Percentiles rank a stretch among this genome's conserved stretches.
Evolutionary conservation across 2,113 vertebrate species (phyloP).

Genomic region (Pachyramphus minor): DNA sequence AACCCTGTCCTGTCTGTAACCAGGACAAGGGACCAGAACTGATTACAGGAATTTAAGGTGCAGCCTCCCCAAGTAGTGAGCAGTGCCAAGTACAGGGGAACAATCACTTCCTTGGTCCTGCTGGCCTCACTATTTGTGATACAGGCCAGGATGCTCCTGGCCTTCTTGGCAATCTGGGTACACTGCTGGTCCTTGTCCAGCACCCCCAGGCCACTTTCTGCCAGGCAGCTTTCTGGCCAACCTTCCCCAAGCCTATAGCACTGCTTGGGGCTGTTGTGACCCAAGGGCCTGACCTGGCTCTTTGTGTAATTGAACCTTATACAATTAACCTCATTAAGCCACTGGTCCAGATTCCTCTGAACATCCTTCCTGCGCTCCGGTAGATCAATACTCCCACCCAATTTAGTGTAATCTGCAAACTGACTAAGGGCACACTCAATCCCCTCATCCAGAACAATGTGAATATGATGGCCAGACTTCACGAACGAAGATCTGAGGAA

Average conservation of each 20-base stretch:
- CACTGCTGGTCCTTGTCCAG: neutral
- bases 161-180: neutral
- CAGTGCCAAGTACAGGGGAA: neutral
- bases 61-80: too few relatives aligned
- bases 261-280: neutral
- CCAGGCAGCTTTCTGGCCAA: neutral
- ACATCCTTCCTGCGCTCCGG: neutral
- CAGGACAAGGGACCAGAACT: neutral
- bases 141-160: neutral
- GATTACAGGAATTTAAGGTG: too few relatives aligned
- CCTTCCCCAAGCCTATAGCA: neutral
- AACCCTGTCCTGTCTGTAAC: neutral
- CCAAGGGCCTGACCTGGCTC: neutral
- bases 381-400: neutral
- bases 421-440: rapidly evolving
- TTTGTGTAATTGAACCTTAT: neutral
- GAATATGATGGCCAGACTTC: too few relatives aligned
- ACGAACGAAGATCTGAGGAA: too few relatives aligned
- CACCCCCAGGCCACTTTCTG: neutral
- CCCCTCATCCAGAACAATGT: neutral
- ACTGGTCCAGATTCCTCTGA: neutral
- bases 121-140: neutral
- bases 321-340: neutral
- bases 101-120: neutral
- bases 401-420: neutral